A percentile compares a stretch with the other conserved stretches of the same genome.
These are phyloP conservation scores for Ladona fulva DNA, from an alignment of 1,140 invertebrate species.

Conservation along the genomic window DNA sequence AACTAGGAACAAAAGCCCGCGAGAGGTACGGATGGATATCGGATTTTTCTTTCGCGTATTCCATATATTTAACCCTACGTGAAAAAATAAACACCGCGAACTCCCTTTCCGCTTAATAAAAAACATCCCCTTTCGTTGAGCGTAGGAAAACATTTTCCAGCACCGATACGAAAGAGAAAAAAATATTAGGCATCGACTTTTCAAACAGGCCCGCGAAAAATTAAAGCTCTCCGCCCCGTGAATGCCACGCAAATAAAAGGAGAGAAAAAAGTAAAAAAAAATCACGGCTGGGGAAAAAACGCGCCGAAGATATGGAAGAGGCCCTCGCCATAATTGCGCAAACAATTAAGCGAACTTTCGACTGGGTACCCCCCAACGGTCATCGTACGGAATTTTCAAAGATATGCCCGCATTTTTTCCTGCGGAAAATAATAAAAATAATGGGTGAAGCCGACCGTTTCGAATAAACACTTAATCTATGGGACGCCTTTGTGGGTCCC, in stretches of 20 bases:
- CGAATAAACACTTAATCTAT: conserved; percentile 7
- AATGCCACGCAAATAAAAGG: too few relatives aligned
- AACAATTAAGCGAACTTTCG: conserved; percentile 5
- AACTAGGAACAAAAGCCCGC: neutral
- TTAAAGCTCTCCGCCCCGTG: neutral
- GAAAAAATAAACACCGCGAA: too few relatives aligned
- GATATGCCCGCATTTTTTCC: neutral
- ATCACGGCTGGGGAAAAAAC: neutral
- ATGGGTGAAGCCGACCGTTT: neutral
- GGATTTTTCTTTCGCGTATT: too few relatives aligned
- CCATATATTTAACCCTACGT: too few relatives aligned
- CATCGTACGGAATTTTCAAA: neutral
- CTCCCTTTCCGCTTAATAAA: too few relatives aligned
- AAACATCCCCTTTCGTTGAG: too few relatives aligned
- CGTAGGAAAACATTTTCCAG: too few relatives aligned
- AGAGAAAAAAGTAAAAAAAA: neutral
- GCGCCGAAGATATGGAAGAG: too few relatives aligned
- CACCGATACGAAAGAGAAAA: too few relatives aligned
- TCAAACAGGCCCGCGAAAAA: neutral
- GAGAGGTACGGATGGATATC: too few relatives aligned
- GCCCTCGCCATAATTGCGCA: neutral
- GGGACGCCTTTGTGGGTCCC: neutral
- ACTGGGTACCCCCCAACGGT: neutral
- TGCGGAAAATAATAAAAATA: neutral
- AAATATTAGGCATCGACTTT: neutral